Base-by-base conservation (phyloP, 2,113 vertebrate genomes). In the Chloropsis hardwickii region DNA sequence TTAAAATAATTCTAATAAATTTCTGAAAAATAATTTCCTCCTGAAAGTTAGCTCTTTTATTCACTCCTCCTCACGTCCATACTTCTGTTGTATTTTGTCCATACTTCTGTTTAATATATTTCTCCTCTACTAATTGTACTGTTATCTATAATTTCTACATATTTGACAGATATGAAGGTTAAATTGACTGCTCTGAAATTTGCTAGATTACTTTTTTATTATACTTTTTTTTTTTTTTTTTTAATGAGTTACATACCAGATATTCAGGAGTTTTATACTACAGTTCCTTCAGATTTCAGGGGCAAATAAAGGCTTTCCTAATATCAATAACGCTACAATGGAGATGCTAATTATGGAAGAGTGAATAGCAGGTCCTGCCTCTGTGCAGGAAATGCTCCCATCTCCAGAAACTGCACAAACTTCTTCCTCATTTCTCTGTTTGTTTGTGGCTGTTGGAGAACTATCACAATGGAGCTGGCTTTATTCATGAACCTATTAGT, bases 1-100 rank as follows among this genome's bases (percentile, higher is more conserved):
- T 79, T 48, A 51, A 72, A 87, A 95, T 87, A 82, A 87, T 90
- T 93, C 61, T 79, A 82, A 90, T 79, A 85, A 57, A 72, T 90
- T 72, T 85, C 18, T 86, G 53, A 81, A 92, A 76, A 13, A 66
- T 66, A 56, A 81, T 67, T 89, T 90, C 28, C 13, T 83, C 19
- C 14, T 53, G 33, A 76, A 91, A 76, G 6, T 57, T 31, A 65
- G 6, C 7, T 90, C n/a, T 85, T 84, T 56, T 79, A 5, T 67
- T 91, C 50, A 60, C 8, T 84, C 20, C 10, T 78, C 23, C 19
- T 69, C 28, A 40, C 60, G 29, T 37, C 74, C 31, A 13, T 67
- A 45, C 7, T 44, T 81, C 10, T 15, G n/a, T 2, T 7, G 67
- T 51, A 47, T 64, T 84, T 81, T 73, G 6, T 47, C 74, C 31